Evolutionary conservation across 2,888 invertebrate species (phyloP).

Genomic region (Chouioia cunea): DNA sequence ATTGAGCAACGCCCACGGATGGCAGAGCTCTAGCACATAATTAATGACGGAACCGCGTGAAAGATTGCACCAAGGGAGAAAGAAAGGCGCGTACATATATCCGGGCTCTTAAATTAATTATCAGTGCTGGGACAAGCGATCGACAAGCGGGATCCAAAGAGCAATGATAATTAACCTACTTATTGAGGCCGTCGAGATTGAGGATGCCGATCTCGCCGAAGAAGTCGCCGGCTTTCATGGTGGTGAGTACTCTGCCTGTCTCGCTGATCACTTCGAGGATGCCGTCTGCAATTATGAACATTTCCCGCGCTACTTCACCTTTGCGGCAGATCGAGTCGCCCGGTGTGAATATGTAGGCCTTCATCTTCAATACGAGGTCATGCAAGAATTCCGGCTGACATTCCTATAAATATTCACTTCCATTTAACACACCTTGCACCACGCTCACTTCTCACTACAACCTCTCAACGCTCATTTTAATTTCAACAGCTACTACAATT

Average conservation of each 20-base stretch:
- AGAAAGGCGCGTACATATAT: too few relatives aligned
- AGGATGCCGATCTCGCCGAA: conserved; percentile 98
- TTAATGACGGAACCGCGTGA: too few relatives aligned
- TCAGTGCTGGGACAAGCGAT: neutral
- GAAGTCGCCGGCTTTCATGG: conserved; percentile 98
- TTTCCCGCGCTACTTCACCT: conserved; percentile 94
- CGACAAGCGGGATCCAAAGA: neutral
- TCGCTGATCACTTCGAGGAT: conserved; percentile 96
- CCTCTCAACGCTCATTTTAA: too few relatives aligned
- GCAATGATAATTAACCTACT: conserved; percentile 74
- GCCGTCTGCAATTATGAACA: conserved; percentile 98
- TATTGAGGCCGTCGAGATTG: conserved; percentile 94
- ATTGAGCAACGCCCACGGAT: too few relatives aligned
- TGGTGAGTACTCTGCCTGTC: conserved; percentile 90
- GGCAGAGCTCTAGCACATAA: too few relatives aligned
- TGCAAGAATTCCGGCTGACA: conserved; percentile 98
- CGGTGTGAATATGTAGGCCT: conserved; percentile 97
- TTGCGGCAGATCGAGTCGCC: conserved; percentile 97
- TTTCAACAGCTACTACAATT: too few relatives aligned
- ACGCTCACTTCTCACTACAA: too few relatives aligned
- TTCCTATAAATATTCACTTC: conserved; percentile 75
- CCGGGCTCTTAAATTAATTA: conserved; percentile 9
- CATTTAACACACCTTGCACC: too few relatives aligned
- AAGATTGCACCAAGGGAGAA: too few relatives aligned
- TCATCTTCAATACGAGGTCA: conserved; percentile 97